Evolutionary conservation across 1,140 invertebrate species (phyloP), one percentile per base, ranked within the genome.

Genomic region (Rhysida immarginata): DNA sequence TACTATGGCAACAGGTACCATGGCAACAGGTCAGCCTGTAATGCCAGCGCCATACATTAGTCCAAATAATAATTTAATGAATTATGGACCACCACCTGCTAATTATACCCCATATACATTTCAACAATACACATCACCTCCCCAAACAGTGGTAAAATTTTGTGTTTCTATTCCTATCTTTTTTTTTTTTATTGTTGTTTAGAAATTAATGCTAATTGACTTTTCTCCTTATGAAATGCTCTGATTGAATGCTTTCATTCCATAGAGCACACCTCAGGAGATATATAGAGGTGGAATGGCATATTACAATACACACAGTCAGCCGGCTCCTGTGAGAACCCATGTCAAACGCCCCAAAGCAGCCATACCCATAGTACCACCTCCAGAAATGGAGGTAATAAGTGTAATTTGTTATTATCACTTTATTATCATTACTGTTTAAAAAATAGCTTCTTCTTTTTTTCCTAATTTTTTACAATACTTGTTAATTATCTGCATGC

Each of bases 331-430:
- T 60, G 64, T 59, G 13, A 60, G 71, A 16, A 57, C 60, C 23
- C 63, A 65, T 13, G 62, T 64, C 26, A 74, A 77, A 60, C 64
- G 78, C 56, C 75, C 76, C 16, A 78, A 77, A 61, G 71, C 73
- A 18, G 77, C 77, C 8, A 78, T 80, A 61, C 78, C 78, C 23
- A 78, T 80, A 56, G 68, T 79, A 24, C 76, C 77, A 41, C 78
- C 78, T 2, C 76, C 77, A 0, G 76, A 78, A 50, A 23, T 56
- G 43, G 50, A 58, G n/a, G 58, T 60, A 53, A 58, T 20, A 5
- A 8, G 18, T 5, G 44, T n/a, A 46, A 46, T 20, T 46, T 46
- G 5, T 46, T 46, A 11, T n/a, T 46, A 11, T 46, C 44, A 23
- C 11, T 20, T 46, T 11, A 46, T 35, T n/a, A n/a, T n/a, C n/a